These are phyloP conservation scores for Todiramphus chloris DNA, from an alignment of 2,113 vertebrate genomes.

Conservation along the genomic window DNA sequence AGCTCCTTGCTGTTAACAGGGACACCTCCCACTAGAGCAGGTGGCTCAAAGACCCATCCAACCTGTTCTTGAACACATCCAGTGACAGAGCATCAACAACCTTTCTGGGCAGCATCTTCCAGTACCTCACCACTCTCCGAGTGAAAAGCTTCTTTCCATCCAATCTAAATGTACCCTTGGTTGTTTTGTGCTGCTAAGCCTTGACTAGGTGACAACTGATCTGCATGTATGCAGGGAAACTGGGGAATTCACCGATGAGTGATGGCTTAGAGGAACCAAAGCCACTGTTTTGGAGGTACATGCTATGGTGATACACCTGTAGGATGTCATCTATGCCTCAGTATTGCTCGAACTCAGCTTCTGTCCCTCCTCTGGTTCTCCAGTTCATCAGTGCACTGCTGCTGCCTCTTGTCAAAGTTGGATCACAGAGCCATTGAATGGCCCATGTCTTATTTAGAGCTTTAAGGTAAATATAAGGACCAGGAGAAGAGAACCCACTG, in stretches of 20 bases:
- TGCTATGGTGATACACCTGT: neutral
- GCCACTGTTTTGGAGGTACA: neutral
- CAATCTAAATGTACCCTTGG: neutral
- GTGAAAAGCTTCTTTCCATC: neutral
- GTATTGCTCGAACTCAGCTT: neutral
- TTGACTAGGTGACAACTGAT: neutral
- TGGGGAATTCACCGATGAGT: neutral
- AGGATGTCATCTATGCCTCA: neutral
- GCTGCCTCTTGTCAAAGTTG: neutral
- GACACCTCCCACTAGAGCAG: neutral
- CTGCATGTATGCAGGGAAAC: neutral
- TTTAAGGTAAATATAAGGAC: neutral
- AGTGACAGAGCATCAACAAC: neutral
- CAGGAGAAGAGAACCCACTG: neutral
- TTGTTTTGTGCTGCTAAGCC: neutral
- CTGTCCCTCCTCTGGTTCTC: neutral
- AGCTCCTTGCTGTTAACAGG: neutral
- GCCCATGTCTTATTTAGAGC: neutral
- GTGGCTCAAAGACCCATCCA: neutral
- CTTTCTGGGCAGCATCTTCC: neutral
- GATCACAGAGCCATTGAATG: too few relatives aligned
- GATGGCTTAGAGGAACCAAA: neutral
- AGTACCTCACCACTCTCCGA: neutral
- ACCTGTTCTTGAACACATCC: neutral
- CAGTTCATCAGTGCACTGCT: neutral